Percentiles rank a stretch among this genome's conserved stretches.
Conservation (phyloP, 2,888 invertebrate species). For the Sminthurides aquaticus region DNA sequence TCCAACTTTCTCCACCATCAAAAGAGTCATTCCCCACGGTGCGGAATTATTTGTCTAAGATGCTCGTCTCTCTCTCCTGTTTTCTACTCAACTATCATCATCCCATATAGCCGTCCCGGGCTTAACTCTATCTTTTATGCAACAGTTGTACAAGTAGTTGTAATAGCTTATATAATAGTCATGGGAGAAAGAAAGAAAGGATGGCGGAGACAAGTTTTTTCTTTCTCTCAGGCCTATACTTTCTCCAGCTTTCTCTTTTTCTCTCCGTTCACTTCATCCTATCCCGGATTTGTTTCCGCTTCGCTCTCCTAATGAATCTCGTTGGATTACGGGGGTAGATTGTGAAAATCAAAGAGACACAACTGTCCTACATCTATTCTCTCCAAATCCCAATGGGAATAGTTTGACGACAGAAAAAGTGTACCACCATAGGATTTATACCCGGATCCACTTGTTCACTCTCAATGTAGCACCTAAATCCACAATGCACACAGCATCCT, state of each 20-base stretch:
- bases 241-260: neutral
- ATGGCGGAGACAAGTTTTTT: slow-evolving; percentile 1
- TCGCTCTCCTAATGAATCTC: slow-evolving; percentile 14
- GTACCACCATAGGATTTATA: neutral
- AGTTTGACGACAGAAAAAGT: neutral
- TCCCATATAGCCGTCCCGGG: neutral
- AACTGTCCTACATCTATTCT: slow-evolving; percentile 10
- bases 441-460: too few relatives aligned
- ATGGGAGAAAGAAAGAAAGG: neutral
- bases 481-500: too few relatives aligned
- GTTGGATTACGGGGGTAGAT: slow-evolving; percentile 8
- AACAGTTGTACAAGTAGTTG: slow-evolving; percentile 2
- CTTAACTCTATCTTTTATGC: slow-evolving; percentile 5
- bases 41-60: slow-evolving; percentile 2
- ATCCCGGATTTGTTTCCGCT: neutral
- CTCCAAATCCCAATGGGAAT: neutral
- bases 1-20: neutral
- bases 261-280: neutral
- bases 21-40: neutral
- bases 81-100: neutral
- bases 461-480: too few relatives aligned
- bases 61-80: too few relatives aligned
- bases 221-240: too few relatives aligned
- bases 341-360: slow-evolving; percentile 10
- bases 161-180: neutral